Base-by-base conservation (phyloP, 2,113 vertebrate species). In the Gobiocypris rarus region DNA sequence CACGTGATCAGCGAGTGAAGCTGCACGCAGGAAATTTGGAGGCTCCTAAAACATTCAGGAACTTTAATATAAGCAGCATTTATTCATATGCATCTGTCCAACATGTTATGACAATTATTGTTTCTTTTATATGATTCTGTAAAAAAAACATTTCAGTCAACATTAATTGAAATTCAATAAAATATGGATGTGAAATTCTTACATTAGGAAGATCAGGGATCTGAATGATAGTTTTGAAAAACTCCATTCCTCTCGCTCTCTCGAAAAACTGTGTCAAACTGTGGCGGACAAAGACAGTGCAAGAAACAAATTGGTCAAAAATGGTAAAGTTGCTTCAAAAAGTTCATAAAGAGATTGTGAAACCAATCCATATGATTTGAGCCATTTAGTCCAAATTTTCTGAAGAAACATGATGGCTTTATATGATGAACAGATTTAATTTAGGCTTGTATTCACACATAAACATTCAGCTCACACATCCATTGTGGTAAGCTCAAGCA, bases 201-300 rank as follows among this genome's bases (percentile, higher is more conserved):
- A 99, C 97, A 88, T 97, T 96, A 0, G 98, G 97, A 84, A 99
- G 94, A 82, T 98, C 97, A 0, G 97, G 97, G 89, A 99, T 98
- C 94, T 96, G 96, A 84, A 99, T 97, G 70, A 97, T 88, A 0
- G 93, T 93, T 88, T 98, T 98, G 86, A 99, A 98, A 91, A 97
- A 99, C 89, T 99, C 97, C 0, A 96, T 95, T 86, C 98, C 97
- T 91, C 97, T 96, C 87, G 97, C 97, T 90, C 96, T 94, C 87
- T 97, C 93, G 88, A 97, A 98, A 80, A 98, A 96, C 86, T 97
- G 94, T 38, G 96, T 96, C 89, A 99, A 93, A 89, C 98, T 99
- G 84, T 65, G 24, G 22, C 26, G 52, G 5, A 70, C 75, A 48
- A 50, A 75, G 10, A 19, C 45, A 50, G 43, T 50, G 7, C 11